These are phyloP conservation scores for Thunnus thynnus DNA, from an alignment of 2,113 vertebrate genomes.

Conservation along the genomic window DNA sequence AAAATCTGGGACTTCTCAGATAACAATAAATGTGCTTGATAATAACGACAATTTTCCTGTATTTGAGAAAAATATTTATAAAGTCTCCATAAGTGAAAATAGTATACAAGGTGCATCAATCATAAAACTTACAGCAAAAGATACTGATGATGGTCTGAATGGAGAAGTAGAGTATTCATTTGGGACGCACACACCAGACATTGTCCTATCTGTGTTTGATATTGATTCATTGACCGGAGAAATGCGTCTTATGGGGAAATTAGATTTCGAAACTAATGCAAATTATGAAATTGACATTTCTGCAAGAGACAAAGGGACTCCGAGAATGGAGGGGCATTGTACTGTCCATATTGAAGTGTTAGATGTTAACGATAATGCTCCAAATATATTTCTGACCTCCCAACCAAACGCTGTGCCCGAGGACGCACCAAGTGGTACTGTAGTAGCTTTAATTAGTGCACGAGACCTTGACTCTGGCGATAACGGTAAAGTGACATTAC, in stretches of 20 bases:
- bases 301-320: constrained; percentile 79
- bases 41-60: constrained; percentile 90
- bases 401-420: constrained; percentile 61
- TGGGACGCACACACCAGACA: constrained; percentile 57
- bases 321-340: constrained; percentile 74
- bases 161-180: constrained; percentile 77
- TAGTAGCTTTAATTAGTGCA: constrained; percentile 75
- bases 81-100: constrained; percentile 76
- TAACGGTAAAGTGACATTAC: constrained; percentile 7
- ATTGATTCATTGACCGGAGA: constrained; percentile 82
- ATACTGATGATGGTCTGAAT: constrained; percentile 80
- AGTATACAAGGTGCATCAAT: constrained; percentile 66
- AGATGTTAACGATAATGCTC: constrained; percentile 82
- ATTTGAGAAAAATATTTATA: constrained; percentile 82
- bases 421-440: constrained; percentile 72
- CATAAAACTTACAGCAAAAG: constrained; percentile 82
- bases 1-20: constrained; percentile 65
- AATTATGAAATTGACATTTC: constrained; percentile 62
- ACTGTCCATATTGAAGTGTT: constrained; percentile 77
- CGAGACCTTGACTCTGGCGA: constrained; percentile 53
- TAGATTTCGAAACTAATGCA: constrained; percentile 73
- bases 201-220: constrained; percentile 61
- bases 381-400: constrained; percentile 78
- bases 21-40: constrained; percentile 81
- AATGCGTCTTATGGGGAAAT: constrained; percentile 68